These are phyloP conservation scores for Ephialtes manifestator DNA, from an alignment of 2,888 invertebrate genomes.

Conservation along the genomic window DNA sequence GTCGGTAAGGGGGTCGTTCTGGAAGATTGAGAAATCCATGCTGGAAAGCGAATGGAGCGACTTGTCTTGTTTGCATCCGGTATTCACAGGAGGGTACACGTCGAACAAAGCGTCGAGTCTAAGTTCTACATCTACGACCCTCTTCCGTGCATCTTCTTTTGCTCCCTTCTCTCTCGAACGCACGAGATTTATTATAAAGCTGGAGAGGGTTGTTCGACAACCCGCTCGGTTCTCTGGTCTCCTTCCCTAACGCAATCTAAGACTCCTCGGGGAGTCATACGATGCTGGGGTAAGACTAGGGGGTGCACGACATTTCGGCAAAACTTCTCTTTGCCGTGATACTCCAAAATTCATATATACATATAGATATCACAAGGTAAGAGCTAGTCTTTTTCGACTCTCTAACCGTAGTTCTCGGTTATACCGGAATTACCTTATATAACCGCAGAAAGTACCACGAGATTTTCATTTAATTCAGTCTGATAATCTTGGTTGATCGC, in stretches of 20 bases:
- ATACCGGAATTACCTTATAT: slow-evolving; percentile 13
- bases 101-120: slow-evolving; percentile 47
- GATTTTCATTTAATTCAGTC: slow-evolving; percentile 15
- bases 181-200: slow-evolving; percentile 62
- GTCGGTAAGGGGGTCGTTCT: slow-evolving; percentile 4
- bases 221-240: slow-evolving; percentile 12
- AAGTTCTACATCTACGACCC: slow-evolving; percentile 16
- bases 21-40: slow-evolving; percentile 65
- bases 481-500: slow-evolving; percentile 20
- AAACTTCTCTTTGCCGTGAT: slow-evolving; percentile 18
- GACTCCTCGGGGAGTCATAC: slow-evolving; percentile 40
- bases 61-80: slow-evolving; percentile 45
- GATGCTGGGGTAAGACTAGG: slow-evolving; percentile 8
- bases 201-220: slow-evolving; percentile 31
- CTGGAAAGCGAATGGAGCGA: slow-evolving; percentile 33
- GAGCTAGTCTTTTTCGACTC: not conserved
- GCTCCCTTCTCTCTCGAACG: slow-evolving; percentile 23
- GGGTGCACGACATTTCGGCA: slow-evolving; percentile 5
- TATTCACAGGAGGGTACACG: slow-evolving; percentile 40
- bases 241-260: slow-evolving; percentile 50
- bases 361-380: slow-evolving; percentile 6
- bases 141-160: not conserved
- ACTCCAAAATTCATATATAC: slow-evolving; percentile 9
- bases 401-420: not conserved
- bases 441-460: not conserved